Evolutionary conservation across 1,140 invertebrate species (phyloP).

Genomic region (Euwallacea fornicatus): DNA sequence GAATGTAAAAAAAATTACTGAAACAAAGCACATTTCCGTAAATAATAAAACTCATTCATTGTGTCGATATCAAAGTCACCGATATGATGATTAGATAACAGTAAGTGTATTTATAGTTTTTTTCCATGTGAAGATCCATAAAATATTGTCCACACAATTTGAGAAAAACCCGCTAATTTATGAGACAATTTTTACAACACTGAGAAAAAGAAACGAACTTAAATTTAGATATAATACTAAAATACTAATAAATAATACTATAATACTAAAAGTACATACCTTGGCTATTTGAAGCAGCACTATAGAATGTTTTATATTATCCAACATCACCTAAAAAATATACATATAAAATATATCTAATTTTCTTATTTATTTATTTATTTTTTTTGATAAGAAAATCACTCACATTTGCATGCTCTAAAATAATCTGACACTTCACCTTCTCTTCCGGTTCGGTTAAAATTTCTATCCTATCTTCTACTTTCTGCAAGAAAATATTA

Average conservation of each 20-base stretch:
- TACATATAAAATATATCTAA: not conserved
- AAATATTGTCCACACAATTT: too few species aligned
- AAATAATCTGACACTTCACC: constrained; percentile 64
- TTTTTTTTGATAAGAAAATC: constrained; percentile 5
- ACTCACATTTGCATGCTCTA: constrained; percentile 67
- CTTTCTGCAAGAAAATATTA: constrained; percentile 57
- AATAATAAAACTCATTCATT: too few species aligned
- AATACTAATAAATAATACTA: constrained; percentile 11
- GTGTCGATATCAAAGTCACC: too few species aligned
- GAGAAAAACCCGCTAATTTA: too few species aligned
- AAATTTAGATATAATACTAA: not conserved
- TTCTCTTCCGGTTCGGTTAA: constrained; percentile 67
- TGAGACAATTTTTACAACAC: too few species aligned
- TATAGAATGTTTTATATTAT: constrained; percentile 96
- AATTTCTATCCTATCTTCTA: constrained; percentile 66
- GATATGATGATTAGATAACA: too few species aligned
- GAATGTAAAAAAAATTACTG: too few species aligned
- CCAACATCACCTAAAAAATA: constrained; percentile 75
- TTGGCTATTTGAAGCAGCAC: constrained; percentile 96
- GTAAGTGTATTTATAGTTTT: too few species aligned
- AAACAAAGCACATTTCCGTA: too few species aligned
- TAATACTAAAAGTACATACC: constrained; percentile 58
- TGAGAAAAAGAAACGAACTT: too few species aligned
- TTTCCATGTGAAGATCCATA: too few species aligned
- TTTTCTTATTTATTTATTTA: constrained; percentile 27